A percentile compares a stretch with the other conserved stretches of the same genome.
These are phyloP conservation scores for Lytechinus pictus DNA, from an alignment of 35 echinoderm and acorn worm species.

Conservation along the genomic window DNA sequence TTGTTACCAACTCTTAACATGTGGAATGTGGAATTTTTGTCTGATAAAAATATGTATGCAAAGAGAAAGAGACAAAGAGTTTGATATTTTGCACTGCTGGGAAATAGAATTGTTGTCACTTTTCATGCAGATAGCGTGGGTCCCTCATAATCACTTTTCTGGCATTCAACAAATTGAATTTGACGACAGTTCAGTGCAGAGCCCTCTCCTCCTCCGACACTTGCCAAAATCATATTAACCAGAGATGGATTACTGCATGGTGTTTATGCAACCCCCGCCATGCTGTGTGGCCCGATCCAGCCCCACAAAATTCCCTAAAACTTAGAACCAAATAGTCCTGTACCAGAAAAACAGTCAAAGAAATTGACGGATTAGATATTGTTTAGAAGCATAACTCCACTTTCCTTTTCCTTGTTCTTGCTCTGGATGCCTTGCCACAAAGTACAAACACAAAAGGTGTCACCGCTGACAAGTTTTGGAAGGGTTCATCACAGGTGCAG, in stretches of 20 bases:
- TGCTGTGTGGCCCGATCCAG: conserved; percentile 30
- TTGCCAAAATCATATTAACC: conserved; percentile 51
- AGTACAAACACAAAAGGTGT: conserved; percentile 52
- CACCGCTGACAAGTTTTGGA: conserved; percentile 48
- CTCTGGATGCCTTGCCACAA: neutral
- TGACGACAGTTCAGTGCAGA: conserved; percentile 47
- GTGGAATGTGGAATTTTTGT: neutral
- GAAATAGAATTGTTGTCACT: neutral
- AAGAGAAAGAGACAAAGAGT: neutral
- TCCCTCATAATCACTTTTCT: conserved; percentile 48
- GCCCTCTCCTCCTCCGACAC: conserved; percentile 40
- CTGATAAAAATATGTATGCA: neutral
- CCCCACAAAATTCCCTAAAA: neutral
- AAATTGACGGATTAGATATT: conserved; percentile 46
- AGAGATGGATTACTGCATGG: conserved; percentile 44
- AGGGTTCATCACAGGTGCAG: conserved; percentile 43
- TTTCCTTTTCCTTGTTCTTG: neutral
- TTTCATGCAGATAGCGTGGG: neutral
- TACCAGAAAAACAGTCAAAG: neutral
- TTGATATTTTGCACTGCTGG: neutral
- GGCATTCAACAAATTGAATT: conserved; percentile 56
- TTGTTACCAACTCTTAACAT: neutral
- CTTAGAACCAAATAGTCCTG: neutral
- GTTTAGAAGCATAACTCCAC: conserved; percentile 20
- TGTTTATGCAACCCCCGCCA: conserved; percentile 55